A percentile compares a stretch with the other conserved stretches of the same genome.
These are phyloP conservation scores for Neodontobutis hainanensis DNA, from an alignment of 2,113 vertebrate species.

Conservation along the genomic window DNA sequence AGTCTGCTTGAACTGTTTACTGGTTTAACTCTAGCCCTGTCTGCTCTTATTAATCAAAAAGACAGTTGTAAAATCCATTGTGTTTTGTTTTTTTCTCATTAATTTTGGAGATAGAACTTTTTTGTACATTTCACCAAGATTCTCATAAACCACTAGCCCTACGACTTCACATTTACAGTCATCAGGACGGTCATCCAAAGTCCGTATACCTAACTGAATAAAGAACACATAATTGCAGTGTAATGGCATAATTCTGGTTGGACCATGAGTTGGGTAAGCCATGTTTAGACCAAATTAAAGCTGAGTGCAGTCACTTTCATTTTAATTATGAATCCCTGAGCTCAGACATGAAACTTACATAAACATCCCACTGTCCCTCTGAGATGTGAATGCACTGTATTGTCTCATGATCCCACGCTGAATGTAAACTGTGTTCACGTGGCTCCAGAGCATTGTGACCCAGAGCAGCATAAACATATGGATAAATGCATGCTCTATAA, in stretches of 20 bases:
- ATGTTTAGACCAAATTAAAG: neutral
- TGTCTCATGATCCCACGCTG: neutral
- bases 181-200: neutral
- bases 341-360: neutral
- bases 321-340: conserved; percentile 1
- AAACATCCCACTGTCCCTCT: neutral
- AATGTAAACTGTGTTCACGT: conserved; percentile 8
- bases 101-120: no score
- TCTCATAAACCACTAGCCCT: neutral
- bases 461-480: conserved; percentile 19
- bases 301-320: conserved; percentile 5
- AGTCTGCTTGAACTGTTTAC: no score
- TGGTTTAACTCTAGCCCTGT: no score
- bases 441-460: conserved; percentile 8
- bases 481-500: conserved; percentile 16
- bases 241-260: neutral
- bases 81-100: neutral
- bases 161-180: neutral
- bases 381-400: neutral
- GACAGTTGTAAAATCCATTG: no score
- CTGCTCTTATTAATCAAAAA: no score
- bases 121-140: no score
- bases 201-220: neutral
- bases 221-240: conserved; percentile 3
- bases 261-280: neutral